phyloP scores from a whole-genome alignment of 2,113 vertebrate genomes.

The Hymenochirus boettgeri region DNA sequence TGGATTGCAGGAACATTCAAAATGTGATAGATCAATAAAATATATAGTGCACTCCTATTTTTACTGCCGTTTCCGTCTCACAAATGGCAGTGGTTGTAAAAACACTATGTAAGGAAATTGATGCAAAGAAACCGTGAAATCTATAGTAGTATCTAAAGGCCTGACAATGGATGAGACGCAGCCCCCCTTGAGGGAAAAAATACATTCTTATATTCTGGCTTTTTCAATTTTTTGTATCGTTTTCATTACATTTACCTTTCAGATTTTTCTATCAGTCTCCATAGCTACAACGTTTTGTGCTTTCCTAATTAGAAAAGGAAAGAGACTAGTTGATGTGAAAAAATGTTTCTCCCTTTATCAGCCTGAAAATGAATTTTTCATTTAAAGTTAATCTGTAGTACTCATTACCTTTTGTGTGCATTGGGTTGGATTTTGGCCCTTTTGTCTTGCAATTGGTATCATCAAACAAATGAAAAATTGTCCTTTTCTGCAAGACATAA shows the following conservation, averaged over 20 bases:
- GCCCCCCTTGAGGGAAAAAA: too few relatives aligned
- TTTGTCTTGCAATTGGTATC: too few relatives aligned
- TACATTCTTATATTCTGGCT: too few relatives aligned
- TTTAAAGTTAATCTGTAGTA: neutral
- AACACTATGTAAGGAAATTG: slow-evolving; percentile 37
- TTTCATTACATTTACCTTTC: slow-evolving; percentile 2
- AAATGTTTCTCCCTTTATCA: neutral
- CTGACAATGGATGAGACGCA: too few relatives aligned
- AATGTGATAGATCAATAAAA: slow-evolving; percentile 43
- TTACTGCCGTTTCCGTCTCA: slow-evolving; percentile 40
- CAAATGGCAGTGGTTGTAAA: slow-evolving; percentile 37
- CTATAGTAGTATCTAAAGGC: slow-evolving; percentile 17
- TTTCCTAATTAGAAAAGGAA: slow-evolving; percentile 6
- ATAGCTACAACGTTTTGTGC: neutral
- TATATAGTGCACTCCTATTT: slow-evolving; percentile 40
- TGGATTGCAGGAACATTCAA: slow-evolving; percentile 34
- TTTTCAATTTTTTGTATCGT: neutral
- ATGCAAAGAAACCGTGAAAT: slow-evolving; percentile 32
- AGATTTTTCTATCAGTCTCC: slow-evolving; percentile 5
- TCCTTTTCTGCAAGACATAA: too few relatives aligned
- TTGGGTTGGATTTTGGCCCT: too few relatives aligned
- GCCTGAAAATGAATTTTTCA: neutral
- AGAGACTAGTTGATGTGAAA: slow-evolving; percentile 9
- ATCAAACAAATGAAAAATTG: too few relatives aligned
- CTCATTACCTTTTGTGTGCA: too few relatives aligned